A percentile compares a stretch with the other conserved stretches of the same genome.
Evolutionary conservation across 1,140 invertebrate genomes (phyloP).

Genomic region (Uloborus diversus): DNA sequence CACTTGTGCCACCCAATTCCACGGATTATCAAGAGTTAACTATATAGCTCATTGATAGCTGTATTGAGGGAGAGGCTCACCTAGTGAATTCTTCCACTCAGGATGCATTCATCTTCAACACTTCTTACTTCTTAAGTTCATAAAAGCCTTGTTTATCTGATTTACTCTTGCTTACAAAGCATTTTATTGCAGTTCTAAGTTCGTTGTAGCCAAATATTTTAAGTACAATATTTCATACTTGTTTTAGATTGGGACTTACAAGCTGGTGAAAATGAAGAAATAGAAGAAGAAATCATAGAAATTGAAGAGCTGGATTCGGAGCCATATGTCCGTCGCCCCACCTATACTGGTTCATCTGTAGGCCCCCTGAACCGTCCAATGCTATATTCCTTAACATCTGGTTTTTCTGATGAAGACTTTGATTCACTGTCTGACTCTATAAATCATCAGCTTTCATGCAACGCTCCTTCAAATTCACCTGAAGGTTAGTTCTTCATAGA

Average conservation of each 20-base stretch:
- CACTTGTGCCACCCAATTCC: too few species aligned
- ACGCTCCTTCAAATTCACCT: conserved; percentile 46
- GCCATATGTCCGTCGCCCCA: conserved; percentile 33
- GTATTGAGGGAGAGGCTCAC: too few species aligned
- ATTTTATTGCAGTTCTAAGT: too few species aligned
- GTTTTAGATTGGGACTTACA: conserved; percentile 43
- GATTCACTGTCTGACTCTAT: conserved; percentile 1
- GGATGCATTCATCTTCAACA: too few species aligned
- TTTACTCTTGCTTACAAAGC: too few species aligned
- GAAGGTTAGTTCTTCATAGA: conserved; percentile 10
- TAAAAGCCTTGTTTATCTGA: too few species aligned
- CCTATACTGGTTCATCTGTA: conserved; percentile 11
- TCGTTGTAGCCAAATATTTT: too few species aligned
- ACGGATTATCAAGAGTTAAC: too few species aligned
- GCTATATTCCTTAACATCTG: conserved; percentile 34
- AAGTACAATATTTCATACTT: too few species aligned
- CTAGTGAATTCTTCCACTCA: too few species aligned
- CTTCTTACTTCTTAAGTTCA: too few species aligned
- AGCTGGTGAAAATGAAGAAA: conserved; percentile 29
- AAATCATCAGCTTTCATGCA: background rate
- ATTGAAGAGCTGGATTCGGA: conserved; percentile 51
- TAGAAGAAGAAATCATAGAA: conserved; percentile 36
- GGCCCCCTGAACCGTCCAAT: conserved; percentile 27
- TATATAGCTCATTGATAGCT: too few species aligned
- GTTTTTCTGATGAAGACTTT: conserved; percentile 49